Conservation (phyloP, 23 tunicate species). For the Halocynthia roretzi region DNA sequence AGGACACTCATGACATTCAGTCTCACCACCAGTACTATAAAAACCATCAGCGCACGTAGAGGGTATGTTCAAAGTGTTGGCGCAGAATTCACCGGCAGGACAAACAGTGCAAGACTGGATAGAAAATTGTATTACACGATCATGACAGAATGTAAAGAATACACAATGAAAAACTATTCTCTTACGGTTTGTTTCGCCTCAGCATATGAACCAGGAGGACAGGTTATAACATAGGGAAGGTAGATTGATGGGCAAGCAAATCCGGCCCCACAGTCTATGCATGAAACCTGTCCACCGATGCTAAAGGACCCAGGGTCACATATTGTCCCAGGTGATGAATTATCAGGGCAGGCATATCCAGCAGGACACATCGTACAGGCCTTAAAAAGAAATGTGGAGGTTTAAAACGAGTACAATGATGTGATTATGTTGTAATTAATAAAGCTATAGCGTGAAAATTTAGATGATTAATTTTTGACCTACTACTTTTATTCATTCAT, state of each 20-base stretch:
- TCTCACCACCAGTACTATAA: constrained; percentile 61
- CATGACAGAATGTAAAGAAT: not conserved
- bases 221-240: constrained; percentile 24
- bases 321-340: constrained; percentile 17
- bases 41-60: constrained; percentile 35
- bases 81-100: constrained; percentile 81
- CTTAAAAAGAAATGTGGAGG: constrained; percentile 15
- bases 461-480: too few species aligned
- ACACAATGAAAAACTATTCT: not conserved
- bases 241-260: constrained; percentile 64
- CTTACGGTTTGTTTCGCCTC: constrained; percentile 35
- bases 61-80: constrained; percentile 4
- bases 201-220: constrained; percentile 70
- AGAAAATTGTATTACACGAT: not conserved
- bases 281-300: constrained; percentile 41
- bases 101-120: constrained; percentile 64
- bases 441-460: not conserved
- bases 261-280: constrained; percentile 63
- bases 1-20: constrained; percentile 66
- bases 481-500: too few species aligned
- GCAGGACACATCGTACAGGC: constrained; percentile 59
- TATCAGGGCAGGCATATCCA: constrained; percentile 50
- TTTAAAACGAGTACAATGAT: too few species aligned
- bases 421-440: not conserved
- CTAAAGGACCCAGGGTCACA: constrained; percentile 64